Percentiles rank a stretch among this genome's conserved stretches.
Conservation (phyloP, 2,888 invertebrate genomes). For the Monoplex corrugatus region DNA sequence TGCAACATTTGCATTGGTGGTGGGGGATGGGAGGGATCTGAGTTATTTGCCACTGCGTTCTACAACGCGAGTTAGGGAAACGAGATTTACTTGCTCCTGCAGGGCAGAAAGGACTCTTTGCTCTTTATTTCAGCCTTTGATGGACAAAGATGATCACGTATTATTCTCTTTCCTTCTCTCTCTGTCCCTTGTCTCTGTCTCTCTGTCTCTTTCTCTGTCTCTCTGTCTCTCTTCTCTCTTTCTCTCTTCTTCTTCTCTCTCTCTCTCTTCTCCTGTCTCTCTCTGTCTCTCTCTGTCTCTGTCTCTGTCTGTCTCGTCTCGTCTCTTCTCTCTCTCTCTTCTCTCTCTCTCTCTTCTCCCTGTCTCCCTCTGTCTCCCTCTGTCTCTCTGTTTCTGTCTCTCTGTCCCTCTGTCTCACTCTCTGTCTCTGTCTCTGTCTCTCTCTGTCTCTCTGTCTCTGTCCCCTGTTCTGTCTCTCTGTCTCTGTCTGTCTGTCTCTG, state of each 20-base stretch:
- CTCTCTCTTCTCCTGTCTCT: neutral
- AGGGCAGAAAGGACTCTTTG: too few relatives aligned
- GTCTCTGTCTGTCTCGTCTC: neutral
- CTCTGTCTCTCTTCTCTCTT: neutral
- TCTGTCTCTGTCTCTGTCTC: too few relatives aligned
- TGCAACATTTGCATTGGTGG: too few relatives aligned
- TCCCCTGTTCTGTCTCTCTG: too few relatives aligned
- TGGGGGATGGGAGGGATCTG: too few relatives aligned
- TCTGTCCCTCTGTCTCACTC: neutral
- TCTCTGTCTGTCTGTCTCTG: neutral
- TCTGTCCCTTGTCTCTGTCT: too few relatives aligned
- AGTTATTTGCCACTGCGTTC: too few relatives aligned
- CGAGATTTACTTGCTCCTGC: too few relatives aligned
- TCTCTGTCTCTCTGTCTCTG: too few relatives aligned
- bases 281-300: neutral
- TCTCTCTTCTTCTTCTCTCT: neutral
- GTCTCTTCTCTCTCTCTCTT: neutral
- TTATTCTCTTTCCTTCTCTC: neutral
- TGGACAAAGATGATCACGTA: too few relatives aligned
- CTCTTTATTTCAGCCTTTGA: too few relatives aligned
- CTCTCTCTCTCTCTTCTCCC: neutral
- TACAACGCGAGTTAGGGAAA: too few relatives aligned
- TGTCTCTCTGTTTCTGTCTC: neutral
- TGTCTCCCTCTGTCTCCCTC: neutral
- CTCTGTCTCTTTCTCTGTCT: neutral